Evolutionary conservation across 2,888 invertebrate species (phyloP).

Genomic region (Drosophila atroscutellata): DNA sequence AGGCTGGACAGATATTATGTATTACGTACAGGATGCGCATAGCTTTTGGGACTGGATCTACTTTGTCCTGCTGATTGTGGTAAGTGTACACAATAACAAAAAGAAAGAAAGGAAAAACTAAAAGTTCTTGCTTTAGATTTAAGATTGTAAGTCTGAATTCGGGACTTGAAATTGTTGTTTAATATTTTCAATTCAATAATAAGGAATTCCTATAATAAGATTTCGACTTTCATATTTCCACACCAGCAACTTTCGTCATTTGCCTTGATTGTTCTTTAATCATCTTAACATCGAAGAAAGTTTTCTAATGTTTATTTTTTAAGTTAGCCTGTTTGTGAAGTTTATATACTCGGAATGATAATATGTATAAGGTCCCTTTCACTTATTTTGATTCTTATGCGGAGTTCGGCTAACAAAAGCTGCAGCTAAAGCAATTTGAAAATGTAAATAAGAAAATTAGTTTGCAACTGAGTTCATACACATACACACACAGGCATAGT

Average conservation of each 20-base stretch:
- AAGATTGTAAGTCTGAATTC: neutral
- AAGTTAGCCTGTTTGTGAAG: neutral
- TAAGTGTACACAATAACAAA: slow-evolving; percentile 87
- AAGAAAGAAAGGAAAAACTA: neutral
- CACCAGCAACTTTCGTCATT: neutral
- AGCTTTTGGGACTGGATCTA: slow-evolving; percentile 99
- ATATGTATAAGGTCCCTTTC: neutral
- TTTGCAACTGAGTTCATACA: slow-evolving; percentile 45
- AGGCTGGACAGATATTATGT: slow-evolving; percentile 99
- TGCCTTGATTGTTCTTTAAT: neutral
- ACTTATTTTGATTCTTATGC: neutral
- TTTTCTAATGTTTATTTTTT: neutral
- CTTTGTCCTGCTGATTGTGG: slow-evolving; percentile 99
- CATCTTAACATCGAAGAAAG: neutral
- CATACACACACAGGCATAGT: slow-evolving; percentile 14
- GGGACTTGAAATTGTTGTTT: neutral
- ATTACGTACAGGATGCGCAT: slow-evolving; percentile 99
- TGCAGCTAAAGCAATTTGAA: slow-evolving; percentile 57
- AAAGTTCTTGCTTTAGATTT: neutral
- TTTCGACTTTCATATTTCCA: neutral
- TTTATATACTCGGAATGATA: neutral
- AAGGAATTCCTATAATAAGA: neutral
- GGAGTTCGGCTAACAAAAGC: slow-evolving; percentile 10
- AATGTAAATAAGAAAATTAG: slow-evolving; percentile 70
- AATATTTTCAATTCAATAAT: neutral